phyloP scores from a whole-genome alignment of 2,113 vertebrate species.

The Haemorhous mexicanus region DNA sequence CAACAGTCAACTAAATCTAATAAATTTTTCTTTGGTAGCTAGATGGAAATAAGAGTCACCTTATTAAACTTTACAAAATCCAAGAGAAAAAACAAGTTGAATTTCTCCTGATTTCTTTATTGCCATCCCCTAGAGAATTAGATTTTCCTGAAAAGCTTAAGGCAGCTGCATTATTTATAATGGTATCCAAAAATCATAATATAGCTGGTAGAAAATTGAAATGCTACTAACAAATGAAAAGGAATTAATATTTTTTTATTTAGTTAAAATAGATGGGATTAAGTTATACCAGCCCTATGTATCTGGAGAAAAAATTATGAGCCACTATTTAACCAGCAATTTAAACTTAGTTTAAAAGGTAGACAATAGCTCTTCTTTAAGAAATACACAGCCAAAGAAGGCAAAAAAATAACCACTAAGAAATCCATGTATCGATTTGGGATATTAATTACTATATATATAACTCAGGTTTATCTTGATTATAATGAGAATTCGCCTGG shows the following conservation, averaged over 20 bases:
- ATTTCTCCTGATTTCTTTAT: background rate
- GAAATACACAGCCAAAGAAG: background rate
- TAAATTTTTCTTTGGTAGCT: background rate
- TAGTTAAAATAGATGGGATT: background rate
- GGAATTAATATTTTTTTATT: background rate
- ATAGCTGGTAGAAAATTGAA: background rate
- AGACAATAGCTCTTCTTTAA: background rate
- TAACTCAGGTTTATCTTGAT: background rate
- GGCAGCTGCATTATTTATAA: background rate
- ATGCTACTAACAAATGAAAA: background rate
- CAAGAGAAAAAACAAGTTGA: background rate
- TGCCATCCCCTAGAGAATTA: background rate
- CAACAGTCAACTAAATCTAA: background rate
- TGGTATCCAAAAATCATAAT: background rate
- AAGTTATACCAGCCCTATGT: background rate
- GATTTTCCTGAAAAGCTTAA: background rate
- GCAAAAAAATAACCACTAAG: background rate
- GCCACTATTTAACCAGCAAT: background rate
- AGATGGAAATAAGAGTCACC: background rate
- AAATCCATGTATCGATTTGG: background rate
- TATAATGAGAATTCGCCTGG: background rate
- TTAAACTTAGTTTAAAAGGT: background rate
- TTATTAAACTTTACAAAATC: background rate
- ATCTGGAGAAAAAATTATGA: background rate
- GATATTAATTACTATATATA: background rate